Percentiles rank a stretch among this genome's conserved stretches.
phyloP scores from a whole-genome alignment of 2,797 vertebrate species.

The Spea hammondii region DNA sequence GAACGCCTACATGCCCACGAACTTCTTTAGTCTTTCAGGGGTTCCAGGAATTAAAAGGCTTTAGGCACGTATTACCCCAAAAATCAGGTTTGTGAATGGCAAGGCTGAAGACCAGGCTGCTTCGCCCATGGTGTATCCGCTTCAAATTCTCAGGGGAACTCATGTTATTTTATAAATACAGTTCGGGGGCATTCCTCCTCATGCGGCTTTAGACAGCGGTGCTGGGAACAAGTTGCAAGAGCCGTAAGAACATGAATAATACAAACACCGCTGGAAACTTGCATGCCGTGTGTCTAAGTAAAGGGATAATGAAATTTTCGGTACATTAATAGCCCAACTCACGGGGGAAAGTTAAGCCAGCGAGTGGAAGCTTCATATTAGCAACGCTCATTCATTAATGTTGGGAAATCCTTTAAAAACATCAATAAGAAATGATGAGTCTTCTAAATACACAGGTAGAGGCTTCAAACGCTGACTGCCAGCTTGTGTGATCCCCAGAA shows the following conservation, averaged over 20 bases:
- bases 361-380: no score
- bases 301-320: not conserved
- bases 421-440: no score
- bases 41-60: not conserved
- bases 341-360: not conserved
- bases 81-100: not conserved
- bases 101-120: not conserved
- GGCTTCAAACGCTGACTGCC: no score
- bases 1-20: no score
- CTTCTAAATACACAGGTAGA: no score
- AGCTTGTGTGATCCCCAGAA: no score
- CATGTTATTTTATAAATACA: not conserved
- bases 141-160: no score
- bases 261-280: not conserved
- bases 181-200: not conserved
- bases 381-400: no score
- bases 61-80: not conserved
- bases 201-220: not conserved
- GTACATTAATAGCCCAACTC: not conserved
- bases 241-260: constrained; percentile 13
- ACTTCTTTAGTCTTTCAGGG: no score
- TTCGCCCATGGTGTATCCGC: no score
- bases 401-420: no score
- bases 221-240: constrained; percentile 3
- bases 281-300: not conserved